A percentile compares a stretch with the other conserved stretches of the same genome.
phyloP scores from a whole-genome alignment of 2,797 vertebrate genomes.

The Merluccius polli region DNA sequence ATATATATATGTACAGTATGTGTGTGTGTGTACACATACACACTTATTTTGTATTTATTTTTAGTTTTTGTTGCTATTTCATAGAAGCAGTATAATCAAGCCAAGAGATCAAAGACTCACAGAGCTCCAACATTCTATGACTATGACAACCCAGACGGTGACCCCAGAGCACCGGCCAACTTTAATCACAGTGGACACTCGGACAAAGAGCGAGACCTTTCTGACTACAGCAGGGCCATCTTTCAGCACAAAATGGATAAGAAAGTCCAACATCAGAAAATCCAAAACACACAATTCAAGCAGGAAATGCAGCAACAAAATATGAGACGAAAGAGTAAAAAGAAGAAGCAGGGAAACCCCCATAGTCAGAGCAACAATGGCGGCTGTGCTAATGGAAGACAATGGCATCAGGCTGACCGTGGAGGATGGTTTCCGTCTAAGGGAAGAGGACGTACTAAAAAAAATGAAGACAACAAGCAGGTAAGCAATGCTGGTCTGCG shows the following conservation, averaged over 20 bases:
- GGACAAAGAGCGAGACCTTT: background rate
- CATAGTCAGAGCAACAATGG: background rate
- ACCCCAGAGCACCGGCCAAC: background rate
- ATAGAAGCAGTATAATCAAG: constrained; percentile 1
- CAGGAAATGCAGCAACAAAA: constrained; percentile 10
- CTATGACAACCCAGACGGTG: background rate
- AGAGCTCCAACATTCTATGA: background rate
- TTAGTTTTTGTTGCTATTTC: constrained; percentile 3
- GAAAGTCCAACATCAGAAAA: constrained; percentile 11
- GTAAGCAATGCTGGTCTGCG: constrained; percentile 23
- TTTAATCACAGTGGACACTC: background rate
- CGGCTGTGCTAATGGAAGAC: background rate
- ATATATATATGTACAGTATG: background rate
- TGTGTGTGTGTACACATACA: too few species aligned
- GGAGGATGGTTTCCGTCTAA: background rate
- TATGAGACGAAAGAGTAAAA: background rate
- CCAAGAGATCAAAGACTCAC: background rate
- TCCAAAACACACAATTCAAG: background rate
- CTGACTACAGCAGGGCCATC: background rate
- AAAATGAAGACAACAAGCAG: background rate
- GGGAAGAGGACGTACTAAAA: background rate
- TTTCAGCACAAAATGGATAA: background rate
- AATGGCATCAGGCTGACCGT: background rate
- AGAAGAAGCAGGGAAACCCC: background rate
- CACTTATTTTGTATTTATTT: background rate